Conservation (phyloP, 2,113 vertebrate species). For the Heterotilapia buettikoferi region DNA sequence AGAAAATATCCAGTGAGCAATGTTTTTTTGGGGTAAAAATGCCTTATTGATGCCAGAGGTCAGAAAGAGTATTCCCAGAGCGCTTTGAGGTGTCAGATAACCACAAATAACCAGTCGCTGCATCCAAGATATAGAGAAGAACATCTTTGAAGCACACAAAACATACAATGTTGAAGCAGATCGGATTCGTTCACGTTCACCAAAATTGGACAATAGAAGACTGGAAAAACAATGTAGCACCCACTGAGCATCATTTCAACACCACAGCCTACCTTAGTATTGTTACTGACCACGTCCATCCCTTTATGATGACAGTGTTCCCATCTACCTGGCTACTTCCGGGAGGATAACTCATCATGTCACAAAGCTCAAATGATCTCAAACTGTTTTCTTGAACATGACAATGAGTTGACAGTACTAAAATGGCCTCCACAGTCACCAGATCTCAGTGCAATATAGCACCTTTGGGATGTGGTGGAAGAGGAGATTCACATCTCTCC, state of each 20-base stretch:
- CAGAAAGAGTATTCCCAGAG: neutral
- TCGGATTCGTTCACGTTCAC: neutral
- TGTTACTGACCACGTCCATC: neutral
- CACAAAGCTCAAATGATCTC: neutral
- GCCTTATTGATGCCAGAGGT: neutral
- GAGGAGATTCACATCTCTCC: neutral
- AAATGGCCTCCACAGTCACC: neutral
- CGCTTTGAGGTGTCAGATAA: neutral
- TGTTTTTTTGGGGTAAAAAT: neutral
- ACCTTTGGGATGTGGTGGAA: neutral
- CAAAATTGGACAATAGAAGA: neutral
- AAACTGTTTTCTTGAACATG: neutral
- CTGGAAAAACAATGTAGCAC: neutral
- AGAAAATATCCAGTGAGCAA: neutral
- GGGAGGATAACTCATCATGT: neutral
- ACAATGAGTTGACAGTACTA: neutral
- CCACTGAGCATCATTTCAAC: neutral
- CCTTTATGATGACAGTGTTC: neutral
- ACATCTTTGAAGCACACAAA: neutral
- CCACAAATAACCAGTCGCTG: neutral
- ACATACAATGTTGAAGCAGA: neutral
- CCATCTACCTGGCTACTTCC: neutral
- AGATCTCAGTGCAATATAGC: neutral
- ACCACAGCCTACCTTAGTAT: neutral
- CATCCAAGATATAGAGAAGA: neutral